phyloP scores from a whole-genome alignment of 2,113 vertebrate genomes.

The Pollachius pollachius region DNA sequence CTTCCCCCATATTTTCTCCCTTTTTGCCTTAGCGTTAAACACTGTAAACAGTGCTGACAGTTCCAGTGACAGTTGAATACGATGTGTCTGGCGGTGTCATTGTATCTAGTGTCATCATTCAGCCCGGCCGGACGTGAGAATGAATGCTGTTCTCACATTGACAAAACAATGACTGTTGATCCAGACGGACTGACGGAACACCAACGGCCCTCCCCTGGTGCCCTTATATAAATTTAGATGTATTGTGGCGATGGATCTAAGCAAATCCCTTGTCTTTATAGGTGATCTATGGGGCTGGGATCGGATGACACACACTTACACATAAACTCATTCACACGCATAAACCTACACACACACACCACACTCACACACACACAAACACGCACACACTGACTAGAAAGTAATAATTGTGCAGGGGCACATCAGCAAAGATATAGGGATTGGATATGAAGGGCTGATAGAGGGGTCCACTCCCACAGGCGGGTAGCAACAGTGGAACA shows the following conservation, averaged over 20 bases:
- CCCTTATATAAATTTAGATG: conserved; percentile 66
- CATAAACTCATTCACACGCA: conserved; percentile 8
- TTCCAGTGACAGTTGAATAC: no score
- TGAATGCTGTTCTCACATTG: conserved; percentile 40
- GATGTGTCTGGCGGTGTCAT: conserved; percentile 12
- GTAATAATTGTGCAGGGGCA: not conserved
- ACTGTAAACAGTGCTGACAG: no score
- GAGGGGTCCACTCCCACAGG: conserved; percentile 53
- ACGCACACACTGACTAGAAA: not conserved
- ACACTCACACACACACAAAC: conserved; percentile 34
- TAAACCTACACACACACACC: conserved; percentile 3
- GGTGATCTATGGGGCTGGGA: conserved; percentile 57
- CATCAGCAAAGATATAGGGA: conserved; percentile 37
- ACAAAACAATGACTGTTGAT: conserved; percentile 60
- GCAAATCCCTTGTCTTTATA: conserved; percentile 61
- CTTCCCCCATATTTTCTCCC: no score
- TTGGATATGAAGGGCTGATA: conserved; percentile 69
- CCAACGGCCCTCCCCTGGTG: conserved; percentile 47
- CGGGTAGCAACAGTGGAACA: conserved; percentile 62
- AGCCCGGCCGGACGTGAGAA: conserved; percentile 39
- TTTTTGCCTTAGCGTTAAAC: no score
- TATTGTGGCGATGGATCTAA: conserved; percentile 62
- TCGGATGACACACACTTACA: conserved; percentile 24
- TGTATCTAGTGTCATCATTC: conserved; percentile 31
- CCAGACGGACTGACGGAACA: conserved; percentile 54